Base-by-base conservation (phyloP, 2,797 vertebrate genomes). In the Rachycentron canadum region DNA sequence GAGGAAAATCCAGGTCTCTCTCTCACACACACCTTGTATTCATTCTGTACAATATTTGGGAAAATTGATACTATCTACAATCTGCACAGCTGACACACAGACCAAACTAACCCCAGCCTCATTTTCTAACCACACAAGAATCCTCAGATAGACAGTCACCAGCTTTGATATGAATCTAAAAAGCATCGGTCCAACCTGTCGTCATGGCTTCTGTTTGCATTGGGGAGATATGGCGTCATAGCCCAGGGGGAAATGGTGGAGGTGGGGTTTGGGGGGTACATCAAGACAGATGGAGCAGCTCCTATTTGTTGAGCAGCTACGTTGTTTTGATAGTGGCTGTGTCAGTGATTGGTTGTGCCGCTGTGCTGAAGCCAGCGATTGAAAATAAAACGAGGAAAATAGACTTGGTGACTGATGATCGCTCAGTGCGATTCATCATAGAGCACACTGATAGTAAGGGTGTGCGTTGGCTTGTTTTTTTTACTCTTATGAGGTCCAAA, bases 341-440 rank as follows among this genome's bases (percentile, higher is more conserved):
- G 72, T 64, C 77, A 13, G 71, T 5, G 87, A 92, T 91, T 92
- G 91, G 93, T 85, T 65, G 81, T 10, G 69, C 56, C 58, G 14
- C 78, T n/a, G 66, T 25, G 81, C 53, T 70, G 82, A 71, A 81
- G 85, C 76, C 85, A 70, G 86, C 14, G 81, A 92, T 86, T 89
- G 90, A 92, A 93, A 93, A 93, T 90, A 92, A 90, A 86, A 71
- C 50, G 85, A 82, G 87, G 85, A 83, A 93, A 92, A 92, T 88
- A 90, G 86, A 78, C 85, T 38, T 10, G 75, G 78, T 92, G 93
- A 93, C 66, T 89, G 92, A 92, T 11, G 87, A 30, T 25, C 43
- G 41, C 69, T 85, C 80, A 63, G 62, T 30, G 30, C 81, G 57
- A 62, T 71, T 71, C 58, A 66, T 53, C 84, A 71, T 23, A 32